These are phyloP conservation scores for Dasyornis broadbenti DNA, from an alignment of 2,113 vertebrate genomes.

Conservation along the genomic window DNA sequence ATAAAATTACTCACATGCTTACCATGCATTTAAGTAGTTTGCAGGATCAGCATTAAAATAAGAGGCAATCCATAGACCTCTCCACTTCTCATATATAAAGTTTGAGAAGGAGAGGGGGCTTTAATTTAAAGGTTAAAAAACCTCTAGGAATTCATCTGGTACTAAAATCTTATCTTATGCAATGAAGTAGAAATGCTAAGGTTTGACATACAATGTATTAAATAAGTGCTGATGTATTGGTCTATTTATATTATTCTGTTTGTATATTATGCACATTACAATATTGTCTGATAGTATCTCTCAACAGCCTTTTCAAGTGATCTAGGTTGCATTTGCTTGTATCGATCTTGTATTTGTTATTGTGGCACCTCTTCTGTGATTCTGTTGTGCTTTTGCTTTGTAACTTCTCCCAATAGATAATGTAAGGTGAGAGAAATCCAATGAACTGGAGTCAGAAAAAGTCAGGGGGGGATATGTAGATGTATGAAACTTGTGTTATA, in stretches of 20 bases:
- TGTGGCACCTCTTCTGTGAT: not conserved
- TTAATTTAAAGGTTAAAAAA: not conserved
- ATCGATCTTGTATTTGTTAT: not conserved
- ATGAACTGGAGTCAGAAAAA: not conserved
- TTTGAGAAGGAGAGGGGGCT: not conserved
- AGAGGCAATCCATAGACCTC: not conserved
- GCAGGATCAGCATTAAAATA: not conserved
- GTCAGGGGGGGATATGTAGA: not conserved
- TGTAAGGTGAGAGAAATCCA: not conserved
- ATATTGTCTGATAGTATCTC: not conserved
- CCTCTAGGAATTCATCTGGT: not conserved
- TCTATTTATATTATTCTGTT: not conserved
- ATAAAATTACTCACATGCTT: slow-evolving; percentile 5
- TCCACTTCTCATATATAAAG: not conserved
- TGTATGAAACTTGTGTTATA: not conserved
- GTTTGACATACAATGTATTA: not conserved
- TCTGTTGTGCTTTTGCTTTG: not conserved
- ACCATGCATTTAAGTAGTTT: not conserved
- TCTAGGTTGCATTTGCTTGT: not conserved
- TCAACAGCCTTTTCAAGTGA: not conserved
- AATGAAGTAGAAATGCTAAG: not conserved
- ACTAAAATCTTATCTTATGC: not conserved
- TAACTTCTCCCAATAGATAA: not conserved
- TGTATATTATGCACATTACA: not conserved
- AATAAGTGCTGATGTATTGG: not conserved